These are phyloP conservation scores for Leptodactylus fuscus DNA, from an alignment of 2,113 vertebrate genomes.

Conservation along the genomic window DNA sequence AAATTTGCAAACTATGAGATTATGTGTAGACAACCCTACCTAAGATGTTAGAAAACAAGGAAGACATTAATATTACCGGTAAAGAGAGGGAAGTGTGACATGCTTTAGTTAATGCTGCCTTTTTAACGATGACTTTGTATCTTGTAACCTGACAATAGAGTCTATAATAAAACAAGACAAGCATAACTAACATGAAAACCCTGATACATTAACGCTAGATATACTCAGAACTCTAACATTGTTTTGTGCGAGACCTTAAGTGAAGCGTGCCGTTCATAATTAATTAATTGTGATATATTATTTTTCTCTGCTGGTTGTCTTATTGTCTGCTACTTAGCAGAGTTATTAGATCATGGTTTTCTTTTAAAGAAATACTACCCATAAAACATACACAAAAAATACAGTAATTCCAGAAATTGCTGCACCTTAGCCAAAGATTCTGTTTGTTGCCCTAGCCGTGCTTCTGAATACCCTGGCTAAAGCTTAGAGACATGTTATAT, in stretches of 20 bases:
- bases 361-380: neutral
- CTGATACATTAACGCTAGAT: conserved; percentile 7
- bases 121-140: conserved; percentile 13
- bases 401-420: neutral
- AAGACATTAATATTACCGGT: neutral
- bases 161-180: conserved; percentile 38
- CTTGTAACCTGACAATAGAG: conserved; percentile 11
- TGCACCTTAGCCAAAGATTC: neutral
- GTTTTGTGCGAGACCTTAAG: conserved; percentile 16
- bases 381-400: neutral
- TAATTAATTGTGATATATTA: conserved; percentile 33
- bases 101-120: conserved; percentile 6
- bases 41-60: neutral
- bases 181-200: conserved; percentile 19
- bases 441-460: neutral
- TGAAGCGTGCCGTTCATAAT: conserved; percentile 32
- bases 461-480: too few relatives aligned
- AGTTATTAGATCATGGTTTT: neutral
- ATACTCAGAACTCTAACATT: neutral
- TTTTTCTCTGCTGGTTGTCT: conserved; percentile 34
- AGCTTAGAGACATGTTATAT: too few relatives aligned
- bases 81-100: neutral
- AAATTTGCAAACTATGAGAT: neutral
- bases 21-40: neutral
- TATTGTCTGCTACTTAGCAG: neutral